Evolutionary conservation across 2,888 invertebrate genomes (phyloP), one percentile per base, ranked within the genome.

Genomic region (Ichneumon xanthorius): DNA sequence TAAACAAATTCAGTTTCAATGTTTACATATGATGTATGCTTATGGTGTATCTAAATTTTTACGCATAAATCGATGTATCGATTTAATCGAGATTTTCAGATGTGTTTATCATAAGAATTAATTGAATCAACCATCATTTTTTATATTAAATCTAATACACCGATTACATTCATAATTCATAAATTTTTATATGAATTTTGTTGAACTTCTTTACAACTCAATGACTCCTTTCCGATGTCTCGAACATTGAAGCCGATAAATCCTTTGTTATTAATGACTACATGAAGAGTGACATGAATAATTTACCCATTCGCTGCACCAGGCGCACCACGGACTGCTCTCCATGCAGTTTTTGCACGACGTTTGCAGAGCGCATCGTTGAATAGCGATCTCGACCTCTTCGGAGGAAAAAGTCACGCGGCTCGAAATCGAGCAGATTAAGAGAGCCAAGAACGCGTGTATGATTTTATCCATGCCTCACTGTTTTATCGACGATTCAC

Each of bases 291-390:
- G 68, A 79, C 37, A 86, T 14, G 40, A 33, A 33, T 16, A 16
- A 61, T 70, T 88, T 89, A 92, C 92, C 92, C 92, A 91, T 55
- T 91, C 88, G 65, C 92, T 92, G 86, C 92, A 92, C 92, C 92
- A 92, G 4, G 91, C 90, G n/a, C 92, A 92, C 9, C 75, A 48
- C 6, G 85, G 84, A 75, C 82, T 89, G 22, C 87, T 90, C 45
- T 91, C 91, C 30, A 92, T 83, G 67, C 92, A 92, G 50, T 81
- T 87, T 58, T 90, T 89, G 67, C 92, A 92, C 5, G 89, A 87
- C 22, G 82, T 90, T 65, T 91, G 90, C 0, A 89, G 79, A 1
- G 88, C 80, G 80, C 92, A 92, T 71, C 67, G 70, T 48, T 76
- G 76, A 61, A 85, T 68, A 76, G 79, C 67, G 7, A 30, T 30